A percentile compares a stretch with the other conserved stretches of the same genome.
These are phyloP conservation scores for Sylvilagus bachmani DNA, from an alignment of 2,113 vertebrate genomes.

Conservation along the genomic window DNA sequence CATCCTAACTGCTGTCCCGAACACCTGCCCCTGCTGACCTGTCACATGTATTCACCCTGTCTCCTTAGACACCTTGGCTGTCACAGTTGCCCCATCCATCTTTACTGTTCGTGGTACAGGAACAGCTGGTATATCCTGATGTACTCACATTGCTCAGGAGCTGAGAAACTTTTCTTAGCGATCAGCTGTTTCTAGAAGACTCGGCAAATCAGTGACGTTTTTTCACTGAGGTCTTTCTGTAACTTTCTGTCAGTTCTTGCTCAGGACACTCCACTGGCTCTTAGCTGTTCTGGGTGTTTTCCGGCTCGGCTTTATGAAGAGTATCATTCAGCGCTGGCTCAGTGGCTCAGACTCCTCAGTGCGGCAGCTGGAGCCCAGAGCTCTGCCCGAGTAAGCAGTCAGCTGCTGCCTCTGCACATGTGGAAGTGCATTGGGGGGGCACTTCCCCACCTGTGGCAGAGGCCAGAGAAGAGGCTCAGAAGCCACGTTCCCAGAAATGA, in stretches of 20 bases:
- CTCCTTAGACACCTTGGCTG: not conserved
- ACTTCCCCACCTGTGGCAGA: not conserved
- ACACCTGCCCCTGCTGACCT: too few relatives aligned
- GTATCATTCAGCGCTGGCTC: not conserved
- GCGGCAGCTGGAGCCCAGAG: not conserved
- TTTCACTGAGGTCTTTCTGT: slow-evolving; percentile 30
- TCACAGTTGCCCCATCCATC: not conserved
- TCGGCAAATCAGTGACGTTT: slow-evolving; percentile 10
- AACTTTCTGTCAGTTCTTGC: not conserved
- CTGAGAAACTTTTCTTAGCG: not conserved
- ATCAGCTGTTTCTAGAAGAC: not conserved
- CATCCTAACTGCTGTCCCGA: too few relatives aligned
- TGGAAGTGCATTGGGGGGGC: not conserved
- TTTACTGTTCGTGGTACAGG: not conserved
- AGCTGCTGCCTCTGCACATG: not conserved
- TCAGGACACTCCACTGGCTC: not conserved
- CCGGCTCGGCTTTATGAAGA: not conserved
- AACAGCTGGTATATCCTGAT: not conserved
- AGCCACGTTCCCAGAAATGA: not conserved
- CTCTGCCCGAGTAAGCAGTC: not conserved
- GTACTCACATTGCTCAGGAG: not conserved
- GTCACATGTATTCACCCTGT: not conserved
- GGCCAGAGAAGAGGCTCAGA: not conserved
- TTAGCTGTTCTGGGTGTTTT: not conserved
- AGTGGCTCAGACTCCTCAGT: not conserved